Conservation (phyloP, 1,140 invertebrate genomes). For the Conopomorpha cramerella region DNA sequence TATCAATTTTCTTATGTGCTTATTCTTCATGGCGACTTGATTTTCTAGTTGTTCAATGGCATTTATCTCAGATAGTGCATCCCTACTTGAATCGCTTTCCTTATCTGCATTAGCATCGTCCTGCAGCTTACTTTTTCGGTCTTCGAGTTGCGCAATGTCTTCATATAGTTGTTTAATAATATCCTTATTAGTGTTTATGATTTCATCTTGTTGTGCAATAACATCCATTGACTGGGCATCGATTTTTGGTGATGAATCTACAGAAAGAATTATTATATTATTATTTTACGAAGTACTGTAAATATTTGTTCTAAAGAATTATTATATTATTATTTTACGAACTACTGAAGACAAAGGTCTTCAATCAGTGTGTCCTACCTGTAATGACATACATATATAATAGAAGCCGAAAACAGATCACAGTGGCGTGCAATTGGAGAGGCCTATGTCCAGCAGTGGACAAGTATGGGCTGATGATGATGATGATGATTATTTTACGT, state of each 20-base stretch:
- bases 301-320: no score
- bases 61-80: constrained; percentile 45
- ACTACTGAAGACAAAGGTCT: no score
- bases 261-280: no score
- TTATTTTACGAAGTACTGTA: no score
- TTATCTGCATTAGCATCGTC: constrained; percentile 23
- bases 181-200: constrained; percentile 53
- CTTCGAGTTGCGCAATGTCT: constrained; percentile 56
- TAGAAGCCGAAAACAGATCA: no score
- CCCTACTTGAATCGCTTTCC: constrained; percentile 58
- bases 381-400: no score
- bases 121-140: constrained; percentile 49
- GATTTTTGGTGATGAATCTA: constrained; percentile 23
- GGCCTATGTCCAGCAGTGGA: no score
- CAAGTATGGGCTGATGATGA: no score
- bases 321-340: no score
- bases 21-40: constrained; percentile 65
- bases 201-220: constrained; percentile 47
- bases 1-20: constrained; percentile 69
- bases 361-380: no score
- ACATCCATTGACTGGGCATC: constrained; percentile 45
- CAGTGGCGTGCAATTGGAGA: no score
- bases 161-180: constrained; percentile 56
- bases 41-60: constrained; percentile 55
- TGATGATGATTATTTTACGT: no score